A percentile compares a stretch with the other conserved stretches of the same genome.
phyloP scores from a whole-genome alignment of 2,797 vertebrate species.

The Thalassophryne amazonica region DNA sequence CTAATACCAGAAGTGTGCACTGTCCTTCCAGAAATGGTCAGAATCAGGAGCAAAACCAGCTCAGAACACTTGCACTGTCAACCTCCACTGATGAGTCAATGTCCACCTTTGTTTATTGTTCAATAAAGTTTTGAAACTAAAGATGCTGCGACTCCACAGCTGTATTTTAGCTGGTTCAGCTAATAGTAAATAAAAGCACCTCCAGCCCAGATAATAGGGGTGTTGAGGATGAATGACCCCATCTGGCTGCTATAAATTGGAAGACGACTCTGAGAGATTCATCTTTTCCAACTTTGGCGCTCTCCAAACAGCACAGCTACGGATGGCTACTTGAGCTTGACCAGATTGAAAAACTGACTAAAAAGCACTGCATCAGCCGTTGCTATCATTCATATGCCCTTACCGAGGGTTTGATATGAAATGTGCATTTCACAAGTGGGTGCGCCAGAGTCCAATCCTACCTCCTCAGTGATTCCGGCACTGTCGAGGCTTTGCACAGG shows the following conservation, averaged over 20 bases:
- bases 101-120: too few species aligned
- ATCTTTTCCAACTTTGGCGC: constrained; percentile 44
- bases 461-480: constrained; percentile 12
- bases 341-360: constrained; percentile 45
- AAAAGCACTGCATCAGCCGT: constrained; percentile 53
- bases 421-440: constrained; percentile 64
- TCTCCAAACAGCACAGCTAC: constrained; percentile 27
- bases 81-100: too few species aligned
- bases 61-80: too few species aligned
- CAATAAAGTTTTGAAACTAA: too few species aligned
- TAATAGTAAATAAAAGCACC: too few species aligned
- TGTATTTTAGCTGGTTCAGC: too few species aligned
- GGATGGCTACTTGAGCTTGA: constrained; percentile 33
- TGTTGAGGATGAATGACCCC: constrained; percentile 44
- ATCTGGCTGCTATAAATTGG: constrained; percentile 45
- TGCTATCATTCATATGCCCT: constrained; percentile 30
- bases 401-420: constrained; percentile 39
- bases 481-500: not conserved
- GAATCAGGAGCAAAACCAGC: too few species aligned
- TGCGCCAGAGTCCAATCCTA: constrained; percentile 47
- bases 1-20: too few species aligned
- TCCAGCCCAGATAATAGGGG: constrained; percentile 22
- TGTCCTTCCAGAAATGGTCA: too few species aligned
- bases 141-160: too few species aligned
- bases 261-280: constrained; percentile 56